Percentiles rank a stretch among this genome's conserved stretches.
Conservation (phyloP, 2,888 invertebrate genomes). For the Euplagia quadripunctaria region DNA sequence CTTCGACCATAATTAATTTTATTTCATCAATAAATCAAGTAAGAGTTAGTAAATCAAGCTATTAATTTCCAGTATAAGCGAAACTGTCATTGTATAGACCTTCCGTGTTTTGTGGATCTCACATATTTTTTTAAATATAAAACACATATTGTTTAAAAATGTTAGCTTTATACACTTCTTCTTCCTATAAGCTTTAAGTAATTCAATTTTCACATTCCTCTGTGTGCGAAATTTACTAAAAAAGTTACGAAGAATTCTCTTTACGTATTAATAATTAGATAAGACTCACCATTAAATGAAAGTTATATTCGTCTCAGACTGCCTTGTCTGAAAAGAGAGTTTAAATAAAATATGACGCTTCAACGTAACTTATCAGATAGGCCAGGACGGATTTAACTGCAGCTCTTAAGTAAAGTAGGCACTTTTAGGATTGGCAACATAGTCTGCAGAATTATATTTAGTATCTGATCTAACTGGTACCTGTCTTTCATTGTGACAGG, state of each 20-base stretch:
- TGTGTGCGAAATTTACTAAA: neutral
- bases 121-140: too few relatives aligned
- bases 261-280: neutral
- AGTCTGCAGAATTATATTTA: neutral
- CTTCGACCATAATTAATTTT: too few relatives aligned
- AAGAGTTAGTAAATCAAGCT: too few relatives aligned
- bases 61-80: too few relatives aligned
- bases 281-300: neutral
- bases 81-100: too few relatives aligned
- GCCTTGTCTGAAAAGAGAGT: neutral
- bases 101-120: too few relatives aligned
- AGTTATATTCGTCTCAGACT: constrained; percentile 1
- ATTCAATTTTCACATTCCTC: neutral
- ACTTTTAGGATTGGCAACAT: neutral
- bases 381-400: constrained; percentile 1
- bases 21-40: too few relatives aligned
- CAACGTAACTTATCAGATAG: constrained; percentile 1
- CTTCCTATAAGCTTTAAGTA: too few relatives aligned
- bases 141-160: too few relatives aligned
- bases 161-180: too few relatives aligned
- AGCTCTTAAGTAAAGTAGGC: constrained; percentile 4
- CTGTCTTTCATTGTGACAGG: neutral
- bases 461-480: neutral
- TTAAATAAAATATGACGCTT: constrained; percentile 7
- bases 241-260: neutral